Conservation (phyloP, 2,113 vertebrate species). For the Gymnarchus niloticus region DNA sequence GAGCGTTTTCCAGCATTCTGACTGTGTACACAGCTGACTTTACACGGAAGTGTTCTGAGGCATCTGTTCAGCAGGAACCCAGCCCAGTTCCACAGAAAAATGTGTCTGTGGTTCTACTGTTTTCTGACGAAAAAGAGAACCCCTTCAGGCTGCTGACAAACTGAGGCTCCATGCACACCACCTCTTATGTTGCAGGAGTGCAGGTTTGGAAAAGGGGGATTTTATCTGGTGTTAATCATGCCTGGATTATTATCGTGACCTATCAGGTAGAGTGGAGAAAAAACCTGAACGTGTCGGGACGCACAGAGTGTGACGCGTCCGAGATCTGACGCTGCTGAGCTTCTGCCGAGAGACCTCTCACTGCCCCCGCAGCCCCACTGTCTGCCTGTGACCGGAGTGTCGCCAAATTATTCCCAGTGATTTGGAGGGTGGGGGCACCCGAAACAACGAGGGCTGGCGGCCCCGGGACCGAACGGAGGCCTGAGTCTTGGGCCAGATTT, state of each 20-base stretch:
- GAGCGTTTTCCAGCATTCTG: not conserved
- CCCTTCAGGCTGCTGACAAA: no score
- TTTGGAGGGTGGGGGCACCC: not conserved
- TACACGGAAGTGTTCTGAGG: not conserved
- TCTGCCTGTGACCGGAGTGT: constrained; percentile 18
- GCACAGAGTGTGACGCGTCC: not conserved
- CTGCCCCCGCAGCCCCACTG: not conserved
- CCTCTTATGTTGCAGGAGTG: not conserved
- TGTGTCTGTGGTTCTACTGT: not conserved
- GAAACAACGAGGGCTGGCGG: constrained; percentile 10
- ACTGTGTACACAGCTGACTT: constrained; percentile 12
- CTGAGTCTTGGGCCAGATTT: not conserved
- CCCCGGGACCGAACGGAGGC: not conserved
- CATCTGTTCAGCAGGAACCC: not conserved
- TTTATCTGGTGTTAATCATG: not conserved
- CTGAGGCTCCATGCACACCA: no score
- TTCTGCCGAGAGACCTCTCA: not conserved
- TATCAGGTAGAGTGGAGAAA: not conserved
- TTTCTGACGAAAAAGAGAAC: not conserved
- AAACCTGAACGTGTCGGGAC: not conserved
- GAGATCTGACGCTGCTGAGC: not conserved
- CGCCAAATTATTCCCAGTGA: constrained; percentile 18
- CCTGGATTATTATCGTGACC: not conserved
- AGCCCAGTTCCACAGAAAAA: not conserved
- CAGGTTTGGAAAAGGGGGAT: not conserved